These are phyloP conservation scores for Sitta carolinensis DNA, from an alignment of 2,797 vertebrate species.

Conservation along the genomic window DNA sequence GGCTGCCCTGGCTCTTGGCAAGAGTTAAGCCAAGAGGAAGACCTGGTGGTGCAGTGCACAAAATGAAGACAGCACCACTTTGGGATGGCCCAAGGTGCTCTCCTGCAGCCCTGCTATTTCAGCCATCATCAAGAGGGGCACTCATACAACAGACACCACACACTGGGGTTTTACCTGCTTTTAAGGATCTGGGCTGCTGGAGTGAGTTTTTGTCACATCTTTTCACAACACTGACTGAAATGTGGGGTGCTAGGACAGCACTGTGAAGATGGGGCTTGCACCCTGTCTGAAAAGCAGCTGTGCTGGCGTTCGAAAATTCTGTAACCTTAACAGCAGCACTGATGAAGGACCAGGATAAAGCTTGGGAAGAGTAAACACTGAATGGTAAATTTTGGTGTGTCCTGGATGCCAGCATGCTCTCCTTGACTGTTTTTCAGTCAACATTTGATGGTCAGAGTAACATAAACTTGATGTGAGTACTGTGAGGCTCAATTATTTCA, in stretches of 20 bases:
- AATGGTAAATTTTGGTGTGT: neutral
- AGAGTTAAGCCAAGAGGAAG: neutral
- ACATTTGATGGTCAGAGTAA: neutral
- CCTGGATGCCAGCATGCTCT: neutral
- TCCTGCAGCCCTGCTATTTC: fast-evolving
- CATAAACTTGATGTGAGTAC: neutral
- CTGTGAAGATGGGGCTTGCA: fast-evolving
- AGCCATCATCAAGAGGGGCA: neutral
- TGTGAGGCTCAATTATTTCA: neutral
- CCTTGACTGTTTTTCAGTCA: neutral
- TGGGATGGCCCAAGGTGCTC: fast-evolving
- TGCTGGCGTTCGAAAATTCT: neutral
- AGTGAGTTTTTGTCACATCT: neutral
- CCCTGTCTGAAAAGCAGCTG: neutral
- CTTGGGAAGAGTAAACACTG: fast-evolving
- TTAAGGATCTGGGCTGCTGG: neutral
- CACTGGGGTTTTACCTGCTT: neutral
- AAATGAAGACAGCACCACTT: neutral
- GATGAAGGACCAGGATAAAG: neutral
- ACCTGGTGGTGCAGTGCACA: neutral
- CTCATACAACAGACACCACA: fast-evolving
- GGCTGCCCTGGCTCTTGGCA: neutral
- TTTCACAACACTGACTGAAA: neutral
- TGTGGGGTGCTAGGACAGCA: fast-evolving
- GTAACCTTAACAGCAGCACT: neutral